A percentile compares a stretch with the other conserved stretches of the same genome.
Conservation (phyloP, 2,113 vertebrate species). For the Calidris pugnax region DNA sequence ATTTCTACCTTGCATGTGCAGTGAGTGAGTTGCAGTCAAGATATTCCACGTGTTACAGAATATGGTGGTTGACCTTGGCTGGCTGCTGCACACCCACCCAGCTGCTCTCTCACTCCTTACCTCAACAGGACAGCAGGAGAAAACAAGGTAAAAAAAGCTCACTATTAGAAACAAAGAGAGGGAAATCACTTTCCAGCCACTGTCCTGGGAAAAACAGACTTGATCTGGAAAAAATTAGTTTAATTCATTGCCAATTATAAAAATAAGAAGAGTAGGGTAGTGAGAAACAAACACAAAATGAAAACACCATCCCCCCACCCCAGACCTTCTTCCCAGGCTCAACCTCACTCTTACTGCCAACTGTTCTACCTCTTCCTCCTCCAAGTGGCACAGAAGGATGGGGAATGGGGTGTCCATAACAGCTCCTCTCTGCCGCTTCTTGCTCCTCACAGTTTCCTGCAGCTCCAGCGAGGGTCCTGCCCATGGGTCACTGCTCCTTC, state of each 20-base stretch:
- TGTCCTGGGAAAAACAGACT: background rate
- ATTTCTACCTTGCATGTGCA: background rate
- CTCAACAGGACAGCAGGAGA: background rate
- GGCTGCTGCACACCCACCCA: background rate
- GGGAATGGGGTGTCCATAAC: background rate
- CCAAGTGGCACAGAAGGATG: background rate
- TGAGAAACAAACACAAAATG: background rate
- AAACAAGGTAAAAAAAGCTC: background rate
- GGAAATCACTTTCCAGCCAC: background rate
- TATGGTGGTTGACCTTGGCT: background rate
- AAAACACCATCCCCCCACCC: background rate
- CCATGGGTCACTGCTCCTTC: background rate
- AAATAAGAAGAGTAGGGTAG: background rate
- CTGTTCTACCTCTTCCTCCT: background rate
- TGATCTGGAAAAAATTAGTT: background rate
- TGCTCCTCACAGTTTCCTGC: background rate
- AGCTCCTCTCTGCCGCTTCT: background rate
- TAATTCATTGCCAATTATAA: background rate
- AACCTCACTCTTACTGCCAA: background rate
- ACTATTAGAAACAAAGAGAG: background rate
- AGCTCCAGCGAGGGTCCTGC: fast-evolving
- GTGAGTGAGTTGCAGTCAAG: background rate
- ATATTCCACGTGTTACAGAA: background rate
- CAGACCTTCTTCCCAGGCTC: background rate
- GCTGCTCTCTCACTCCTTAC: background rate